Evolutionary conservation across 2,888 invertebrate genomes (phyloP).

Genomic region (Venusia cambrica): DNA sequence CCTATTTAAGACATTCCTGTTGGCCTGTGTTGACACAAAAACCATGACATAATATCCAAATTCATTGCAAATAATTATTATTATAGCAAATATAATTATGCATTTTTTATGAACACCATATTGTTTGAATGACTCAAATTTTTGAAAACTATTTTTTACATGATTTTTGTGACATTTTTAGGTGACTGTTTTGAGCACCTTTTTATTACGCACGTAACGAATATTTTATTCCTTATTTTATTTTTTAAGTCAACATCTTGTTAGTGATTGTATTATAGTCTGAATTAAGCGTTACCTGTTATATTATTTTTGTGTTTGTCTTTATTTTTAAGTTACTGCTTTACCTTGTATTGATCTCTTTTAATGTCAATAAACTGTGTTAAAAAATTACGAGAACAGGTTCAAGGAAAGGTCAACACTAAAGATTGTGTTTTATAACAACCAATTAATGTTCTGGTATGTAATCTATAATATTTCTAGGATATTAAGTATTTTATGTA

Average conservation of each 20-base stretch:
- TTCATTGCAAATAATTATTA: too few species aligned
- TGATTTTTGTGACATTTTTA: slow-evolving; percentile 19
- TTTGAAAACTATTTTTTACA: slow-evolving; percentile 21
- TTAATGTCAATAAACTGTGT: slow-evolving; percentile 12
- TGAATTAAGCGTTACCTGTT: slow-evolving; percentile 71
- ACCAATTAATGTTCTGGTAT: too few species aligned
- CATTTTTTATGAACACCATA: too few species aligned
- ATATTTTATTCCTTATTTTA: slow-evolving; percentile 51
- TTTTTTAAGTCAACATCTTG: slow-evolving; percentile 56
- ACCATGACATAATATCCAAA: slow-evolving; percentile 3
- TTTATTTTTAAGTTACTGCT: slow-evolving; percentile 16
- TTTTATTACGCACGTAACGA: slow-evolving; percentile 58
- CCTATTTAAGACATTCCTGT: slow-evolving; percentile 13
- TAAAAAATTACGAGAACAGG: slow-evolving; percentile 3
- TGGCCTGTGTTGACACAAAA: slow-evolving; percentile 1
- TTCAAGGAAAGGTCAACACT: neutral
- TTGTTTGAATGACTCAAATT: too few species aligned
- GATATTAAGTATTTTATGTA: too few species aligned
- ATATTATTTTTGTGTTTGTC: slow-evolving; percentile 52
- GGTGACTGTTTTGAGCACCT: slow-evolving; percentile 45
- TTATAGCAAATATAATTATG: too few species aligned
- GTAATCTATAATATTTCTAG: too few species aligned
- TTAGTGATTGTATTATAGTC: slow-evolving; percentile 67
- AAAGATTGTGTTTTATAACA: too few species aligned
- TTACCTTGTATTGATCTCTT: slow-evolving; percentile 22